These are phyloP conservation scores for Platygyra sinensis DNA, from an alignment of 64 coral and sea anemone genomes.

Conservation along the genomic window DNA sequence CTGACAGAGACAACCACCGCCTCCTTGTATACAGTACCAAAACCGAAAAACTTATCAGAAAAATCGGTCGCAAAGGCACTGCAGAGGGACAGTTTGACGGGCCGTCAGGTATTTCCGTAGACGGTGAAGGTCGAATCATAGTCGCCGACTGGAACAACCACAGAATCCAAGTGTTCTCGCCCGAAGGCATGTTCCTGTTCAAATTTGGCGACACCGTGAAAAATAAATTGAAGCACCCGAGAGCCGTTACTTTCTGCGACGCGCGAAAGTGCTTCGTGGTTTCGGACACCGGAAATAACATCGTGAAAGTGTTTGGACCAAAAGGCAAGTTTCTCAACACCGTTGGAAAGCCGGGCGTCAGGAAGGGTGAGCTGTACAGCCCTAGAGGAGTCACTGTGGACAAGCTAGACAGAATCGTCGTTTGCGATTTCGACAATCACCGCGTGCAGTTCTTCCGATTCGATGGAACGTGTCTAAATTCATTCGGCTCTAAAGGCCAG, in stretches of 20 bases:
- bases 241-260: slow-evolving; percentile 73
- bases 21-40: slow-evolving; percentile 79
- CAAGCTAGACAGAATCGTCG: slow-evolving; percentile 73
- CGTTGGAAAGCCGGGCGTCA: slow-evolving; percentile 70
- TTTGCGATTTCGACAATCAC: slow-evolving; percentile 96
- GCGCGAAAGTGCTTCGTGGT: slow-evolving; percentile 71
- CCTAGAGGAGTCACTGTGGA: slow-evolving; percentile 79
- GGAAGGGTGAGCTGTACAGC: slow-evolving; percentile 70
- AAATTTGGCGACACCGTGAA: slow-evolving; percentile 74
- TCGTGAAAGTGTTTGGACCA: slow-evolving; percentile 81
- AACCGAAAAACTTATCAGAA: slow-evolving; percentile 67
- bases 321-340: slow-evolving; percentile 63
- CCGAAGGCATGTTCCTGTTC: slow-evolving; percentile 78
- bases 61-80: slow-evolving; percentile 71
- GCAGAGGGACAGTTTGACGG: slow-evolving; percentile 87
- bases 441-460: slow-evolving; percentile 85
- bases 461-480: slow-evolving; percentile 77
- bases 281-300: slow-evolving; percentile 92
- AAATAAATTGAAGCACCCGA: slow-evolving; percentile 71
- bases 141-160: slow-evolving; percentile 95
- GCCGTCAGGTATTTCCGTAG: slow-evolving; percentile 78
- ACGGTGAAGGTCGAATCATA: slow-evolving; percentile 68
- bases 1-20: slow-evolving; percentile 90
- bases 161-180: slow-evolving; percentile 82
- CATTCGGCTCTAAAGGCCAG: slow-evolving; percentile 86